Base-by-base conservation (phyloP, 1,140 invertebrate species). In the Hypsibius dujardini region DNA sequence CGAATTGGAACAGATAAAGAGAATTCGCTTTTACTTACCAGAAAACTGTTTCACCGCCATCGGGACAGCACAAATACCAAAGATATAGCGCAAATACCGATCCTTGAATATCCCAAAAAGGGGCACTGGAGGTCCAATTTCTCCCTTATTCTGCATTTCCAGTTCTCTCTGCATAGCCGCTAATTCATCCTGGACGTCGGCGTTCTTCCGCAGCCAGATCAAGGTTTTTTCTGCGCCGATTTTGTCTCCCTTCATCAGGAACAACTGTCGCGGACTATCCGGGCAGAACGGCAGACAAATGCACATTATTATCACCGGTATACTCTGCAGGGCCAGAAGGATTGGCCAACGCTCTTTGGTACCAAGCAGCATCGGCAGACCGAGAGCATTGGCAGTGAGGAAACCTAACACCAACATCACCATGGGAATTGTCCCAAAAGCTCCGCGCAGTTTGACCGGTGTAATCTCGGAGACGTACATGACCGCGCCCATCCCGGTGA, bases 401-500 rank as follows among this genome's bases (percentile, higher is more conserved):
- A 56, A n/a, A n/a, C 50, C 50, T n/a, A 56, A n/a, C 7, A 56
- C 50, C 7, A 12, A 56, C 50, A 56, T 56, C 50, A 56, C 50
- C 50, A n/a, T 7, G 7, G 50, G 50, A 7, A 56, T 7, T 7
- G 50, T 56, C 50, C 50, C 50, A n/a, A n/a, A 7, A n/a, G 50
- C 50, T 12, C 50, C 50, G 50, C 50, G 50, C 50, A 56, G n/a
- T 56, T 56, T 56, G 7, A n/a, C 50, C 7, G 50, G 50, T 7
- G 50, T 56, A n/a, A 56, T 56, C 50, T 56, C 50, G 7, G 50
- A 56, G 50, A n/a, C n/a, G 50, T 56, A 56, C 7, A 56, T 56
- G n/a, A n/a, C 7, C 50, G 50, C n/a, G 50, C 7, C 50, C 50
- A 56, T n/a, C 7, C 7, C n/a, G n/a, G n/a, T n/a, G 7, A 56